Percentiles rank a stretch among this genome's conserved stretches.
phyloP scores from a whole-genome alignment of 2,797 vertebrate genomes.

The Notolabrus celidotus region DNA sequence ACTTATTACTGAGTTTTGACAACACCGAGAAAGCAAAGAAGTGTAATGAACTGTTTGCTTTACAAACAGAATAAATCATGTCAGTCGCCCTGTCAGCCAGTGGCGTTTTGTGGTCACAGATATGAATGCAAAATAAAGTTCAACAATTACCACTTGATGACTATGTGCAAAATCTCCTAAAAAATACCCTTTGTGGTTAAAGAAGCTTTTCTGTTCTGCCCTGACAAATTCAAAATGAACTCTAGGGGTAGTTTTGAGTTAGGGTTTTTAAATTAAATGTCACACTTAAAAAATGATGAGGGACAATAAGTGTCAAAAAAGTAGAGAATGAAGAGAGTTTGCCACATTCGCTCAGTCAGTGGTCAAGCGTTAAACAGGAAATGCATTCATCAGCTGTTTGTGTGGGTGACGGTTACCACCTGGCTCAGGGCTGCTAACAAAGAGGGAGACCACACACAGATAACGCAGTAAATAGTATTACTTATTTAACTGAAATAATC shows the following conservation, averaged over 20 bases:
- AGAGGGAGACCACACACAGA: too few species aligned
- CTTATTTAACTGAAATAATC: too few species aligned
- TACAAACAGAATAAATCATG: constrained; percentile 28
- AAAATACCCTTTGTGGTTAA: constrained; percentile 33
- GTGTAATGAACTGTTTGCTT: constrained; percentile 31
- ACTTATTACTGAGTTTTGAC: constrained; percentile 28
- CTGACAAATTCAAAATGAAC: constrained; percentile 75
- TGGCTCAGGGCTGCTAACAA: too few species aligned
- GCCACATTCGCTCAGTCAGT: too few species aligned
- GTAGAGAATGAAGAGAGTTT: too few species aligned
- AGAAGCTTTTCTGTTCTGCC: constrained; percentile 65
- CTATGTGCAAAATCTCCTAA: constrained; percentile 38
- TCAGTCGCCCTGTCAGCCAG: constrained; percentile 11
- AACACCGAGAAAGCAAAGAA: constrained; percentile 35
- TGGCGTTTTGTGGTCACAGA: constrained; percentile 10
- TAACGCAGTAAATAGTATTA: too few species aligned
- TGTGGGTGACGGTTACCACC: too few species aligned
- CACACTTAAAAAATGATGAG: background rate
- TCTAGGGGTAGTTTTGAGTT: constrained; percentile 43
- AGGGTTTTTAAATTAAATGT: constrained; percentile 24
- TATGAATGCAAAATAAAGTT: constrained; percentile 64
- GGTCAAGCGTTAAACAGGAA: too few species aligned
- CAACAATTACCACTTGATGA: constrained; percentile 57
- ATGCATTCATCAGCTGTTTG: too few species aligned
- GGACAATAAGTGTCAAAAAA: too few species aligned